phyloP scores from a whole-genome alignment of 2,888 invertebrate species.

The Scaptomyza parva region DNA sequence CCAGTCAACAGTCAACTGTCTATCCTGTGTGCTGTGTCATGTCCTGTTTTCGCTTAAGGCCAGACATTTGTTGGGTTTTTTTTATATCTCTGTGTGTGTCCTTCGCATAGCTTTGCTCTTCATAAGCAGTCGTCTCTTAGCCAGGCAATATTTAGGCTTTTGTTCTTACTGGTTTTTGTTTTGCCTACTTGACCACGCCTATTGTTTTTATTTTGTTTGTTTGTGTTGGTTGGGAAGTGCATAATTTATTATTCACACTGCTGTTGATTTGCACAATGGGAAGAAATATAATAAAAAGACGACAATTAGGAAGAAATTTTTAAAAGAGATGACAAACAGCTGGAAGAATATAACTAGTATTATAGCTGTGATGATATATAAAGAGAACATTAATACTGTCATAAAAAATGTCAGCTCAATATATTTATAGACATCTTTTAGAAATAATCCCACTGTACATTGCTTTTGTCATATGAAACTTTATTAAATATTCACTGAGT shows the following conservation, averaged over 20 bases:
- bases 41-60: conserved; percentile 45
- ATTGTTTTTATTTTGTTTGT: neutral
- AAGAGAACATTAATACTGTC: too few species aligned
- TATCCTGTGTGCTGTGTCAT: conserved; percentile 30
- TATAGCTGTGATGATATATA: neutral
- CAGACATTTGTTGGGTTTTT: conserved; percentile 53
- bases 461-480: conserved; percentile 23
- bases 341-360: neutral
- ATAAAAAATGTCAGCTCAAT: too few species aligned
- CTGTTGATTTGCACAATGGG: conserved; percentile 43
- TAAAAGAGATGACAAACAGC: neutral
- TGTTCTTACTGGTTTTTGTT: conserved; percentile 34
- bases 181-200: neutral
- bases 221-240: conserved; percentile 27
- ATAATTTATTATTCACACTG: conserved; percentile 61
- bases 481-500: conserved; percentile 39
- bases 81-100: conserved; percentile 19
- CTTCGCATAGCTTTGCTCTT: conserved; percentile 32
- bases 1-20: conserved; percentile 54
- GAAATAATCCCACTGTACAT: neutral
- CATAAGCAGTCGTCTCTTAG: conserved; percentile 30
- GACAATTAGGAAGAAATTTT: conserved; percentile 45
- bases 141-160: conserved; percentile 62
- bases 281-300: conserved; percentile 41
- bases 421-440: too few species aligned